These are phyloP conservation scores for Battus philenor DNA, from an alignment of 1,140 invertebrate species.

Conservation along the genomic window DNA sequence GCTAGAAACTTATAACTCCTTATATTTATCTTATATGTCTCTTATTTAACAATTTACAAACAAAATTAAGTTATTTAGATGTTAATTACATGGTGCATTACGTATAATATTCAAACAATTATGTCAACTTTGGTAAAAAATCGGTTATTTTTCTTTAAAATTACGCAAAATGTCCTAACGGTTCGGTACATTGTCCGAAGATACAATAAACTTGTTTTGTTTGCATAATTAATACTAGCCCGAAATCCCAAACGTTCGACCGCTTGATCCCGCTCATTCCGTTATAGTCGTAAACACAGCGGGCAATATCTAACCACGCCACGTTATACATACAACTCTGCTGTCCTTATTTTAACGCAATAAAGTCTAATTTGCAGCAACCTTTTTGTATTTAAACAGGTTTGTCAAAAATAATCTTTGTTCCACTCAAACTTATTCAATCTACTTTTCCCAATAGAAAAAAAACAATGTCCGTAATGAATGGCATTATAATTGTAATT, in stretches of 20 bases:
- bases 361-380: constrained; percentile 26
- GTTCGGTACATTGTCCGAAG: constrained; percentile 36
- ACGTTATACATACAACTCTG: constrained; percentile 17
- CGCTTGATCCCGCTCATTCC: constrained; percentile 50
- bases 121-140: too few relatives aligned
- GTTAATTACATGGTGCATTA: too few relatives aligned
- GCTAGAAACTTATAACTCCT: too few relatives aligned
- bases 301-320: constrained; percentile 29
- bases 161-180: constrained; percentile 73
- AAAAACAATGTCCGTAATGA: constrained; percentile 58
- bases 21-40: too few relatives aligned
- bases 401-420: constrained; percentile 27
- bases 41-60: too few relatives aligned
- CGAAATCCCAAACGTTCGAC: constrained; percentile 49
- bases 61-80: too few relatives aligned
- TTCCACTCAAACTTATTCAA: constrained; percentile 54
- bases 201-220: constrained; percentile 60
- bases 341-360: constrained; percentile 20
- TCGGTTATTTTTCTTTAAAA: constrained; percentile 39
- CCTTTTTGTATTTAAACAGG: constrained; percentile 4
- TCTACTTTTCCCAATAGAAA: constrained; percentile 49
- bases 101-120: too few relatives aligned
- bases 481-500: constrained; percentile 60
- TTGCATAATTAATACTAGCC: constrained; percentile 64
- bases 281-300: constrained; percentile 65